Evolutionary conservation across 2,888 invertebrate genomes (phyloP).

Genomic region (Tromatobia lineatoria): DNA sequence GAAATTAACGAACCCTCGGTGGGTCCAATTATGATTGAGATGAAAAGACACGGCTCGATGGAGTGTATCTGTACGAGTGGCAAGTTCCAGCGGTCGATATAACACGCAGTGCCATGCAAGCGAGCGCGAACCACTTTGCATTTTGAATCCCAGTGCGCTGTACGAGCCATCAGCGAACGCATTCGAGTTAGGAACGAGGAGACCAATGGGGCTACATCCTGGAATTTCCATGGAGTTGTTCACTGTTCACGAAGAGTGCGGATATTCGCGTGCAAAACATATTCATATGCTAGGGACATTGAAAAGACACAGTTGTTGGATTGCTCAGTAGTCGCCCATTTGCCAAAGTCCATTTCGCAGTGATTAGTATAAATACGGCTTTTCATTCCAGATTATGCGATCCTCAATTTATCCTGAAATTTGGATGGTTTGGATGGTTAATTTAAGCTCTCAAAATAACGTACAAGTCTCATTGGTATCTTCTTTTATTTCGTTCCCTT

Average conservation of each 20-base stretch:
- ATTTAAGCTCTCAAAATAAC: neutral
- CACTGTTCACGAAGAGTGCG: neutral
- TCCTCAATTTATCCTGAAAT: too few species aligned
- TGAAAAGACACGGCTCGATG: neutral
- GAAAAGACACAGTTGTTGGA: neutral
- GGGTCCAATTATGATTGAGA: slow-evolving; percentile 30
- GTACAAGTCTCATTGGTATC: neutral
- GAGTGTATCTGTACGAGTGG: neutral
- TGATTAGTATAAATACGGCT: neutral
- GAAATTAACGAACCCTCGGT: slow-evolving; percentile 38
- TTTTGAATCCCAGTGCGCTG: slow-evolving; percentile 26
- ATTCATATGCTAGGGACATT: neutral
- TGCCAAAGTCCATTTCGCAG: neutral
- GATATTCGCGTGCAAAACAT: neutral
- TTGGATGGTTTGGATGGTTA: neutral
- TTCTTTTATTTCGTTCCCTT: neutral
- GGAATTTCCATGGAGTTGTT: slow-evolving; percentile 4
- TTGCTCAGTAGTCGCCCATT: neutral
- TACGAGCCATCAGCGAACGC: slow-evolving; percentile 8
- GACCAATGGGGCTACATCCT: neutral
- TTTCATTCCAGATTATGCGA: too few species aligned
- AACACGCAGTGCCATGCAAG: neutral
- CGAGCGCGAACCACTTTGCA: slow-evolving; percentile 17
- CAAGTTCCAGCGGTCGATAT: slow-evolving; percentile 18
- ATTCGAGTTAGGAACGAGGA: neutral